Evolutionary conservation across 2,797 vertebrate genomes (phyloP).

Genomic region (Eulemur coronatus): DNA sequence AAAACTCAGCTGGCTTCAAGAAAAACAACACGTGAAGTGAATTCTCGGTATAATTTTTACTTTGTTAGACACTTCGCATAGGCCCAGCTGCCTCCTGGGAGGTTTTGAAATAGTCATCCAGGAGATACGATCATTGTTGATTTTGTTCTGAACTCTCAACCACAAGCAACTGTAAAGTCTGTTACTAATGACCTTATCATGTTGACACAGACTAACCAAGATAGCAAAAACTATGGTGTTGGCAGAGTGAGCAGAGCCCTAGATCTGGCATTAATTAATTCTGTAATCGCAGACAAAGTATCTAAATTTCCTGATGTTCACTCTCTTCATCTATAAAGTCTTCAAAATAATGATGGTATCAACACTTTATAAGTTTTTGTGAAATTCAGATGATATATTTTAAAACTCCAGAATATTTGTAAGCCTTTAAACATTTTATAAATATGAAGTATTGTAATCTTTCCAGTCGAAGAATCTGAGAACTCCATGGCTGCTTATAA

Average conservation of each 20-base stretch:
- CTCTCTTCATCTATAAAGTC: background rate
- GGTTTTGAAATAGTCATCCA: background rate
- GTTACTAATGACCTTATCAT: conserved; percentile 54
- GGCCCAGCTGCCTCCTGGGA: background rate
- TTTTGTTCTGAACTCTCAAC: conserved; percentile 60
- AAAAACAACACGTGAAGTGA: conserved; percentile 25
- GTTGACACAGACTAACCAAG: background rate
- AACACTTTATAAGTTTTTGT: background rate
- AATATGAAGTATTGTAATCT: background rate
- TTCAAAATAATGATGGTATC: background rate
- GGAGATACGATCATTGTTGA: conserved; percentile 19
- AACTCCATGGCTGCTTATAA: background rate
- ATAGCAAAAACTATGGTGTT: background rate
- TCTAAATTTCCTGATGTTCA: background rate
- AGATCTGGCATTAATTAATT: background rate
- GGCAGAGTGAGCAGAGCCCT: background rate
- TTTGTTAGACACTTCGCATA: background rate
- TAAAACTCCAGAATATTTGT: background rate
- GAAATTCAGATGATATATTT: background rate
- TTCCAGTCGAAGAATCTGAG: background rate
- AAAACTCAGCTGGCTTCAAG: conserved; percentile 14
- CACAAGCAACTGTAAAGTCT: background rate
- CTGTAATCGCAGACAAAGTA: background rate
- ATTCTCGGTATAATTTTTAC: background rate
- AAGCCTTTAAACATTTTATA: background rate